Conservation (phyloP, 2,113 vertebrate species). For the Menidia beryllina region DNA sequence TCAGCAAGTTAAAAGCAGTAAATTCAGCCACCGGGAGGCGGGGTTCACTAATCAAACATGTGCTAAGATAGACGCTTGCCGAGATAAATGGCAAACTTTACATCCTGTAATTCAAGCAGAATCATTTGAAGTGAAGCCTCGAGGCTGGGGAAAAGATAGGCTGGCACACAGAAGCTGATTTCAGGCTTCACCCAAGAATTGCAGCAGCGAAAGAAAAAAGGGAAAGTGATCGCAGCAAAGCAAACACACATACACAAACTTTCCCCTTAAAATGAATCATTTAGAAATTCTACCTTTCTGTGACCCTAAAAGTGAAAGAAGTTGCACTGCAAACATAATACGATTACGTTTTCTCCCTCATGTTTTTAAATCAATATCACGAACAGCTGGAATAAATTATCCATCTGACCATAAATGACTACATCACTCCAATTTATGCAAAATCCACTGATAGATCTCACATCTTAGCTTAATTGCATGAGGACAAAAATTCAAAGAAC, state of each 20-base stretch:
- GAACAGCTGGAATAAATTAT: not conserved
- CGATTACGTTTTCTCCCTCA: not conserved
- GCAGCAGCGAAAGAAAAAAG: not conserved
- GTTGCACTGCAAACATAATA: constrained; percentile 20
- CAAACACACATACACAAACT: constrained; percentile 23
- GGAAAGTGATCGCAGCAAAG: constrained; percentile 17
- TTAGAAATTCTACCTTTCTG: constrained; percentile 16
- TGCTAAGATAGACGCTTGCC: constrained; percentile 6
- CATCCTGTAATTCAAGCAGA: constrained; percentile 43
- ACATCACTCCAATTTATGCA: not conserved
- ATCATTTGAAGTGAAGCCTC: constrained; percentile 44
- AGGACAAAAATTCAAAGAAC: constrained; percentile 23
- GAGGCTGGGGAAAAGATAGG: constrained; percentile 36
- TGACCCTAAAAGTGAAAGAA: constrained; percentile 27
- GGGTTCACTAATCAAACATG: constrained; percentile 51
- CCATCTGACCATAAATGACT: constrained; percentile 10
- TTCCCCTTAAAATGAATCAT: not conserved
- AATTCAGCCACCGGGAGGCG: constrained; percentile 13
- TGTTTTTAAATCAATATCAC: not conserved
- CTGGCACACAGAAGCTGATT: constrained; percentile 33
- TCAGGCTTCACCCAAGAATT: constrained; percentile 22
- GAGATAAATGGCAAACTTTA: constrained; percentile 50
- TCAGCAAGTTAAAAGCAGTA: constrained; percentile 39
- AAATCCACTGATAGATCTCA: not conserved
- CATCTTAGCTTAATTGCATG: not conserved